These are phyloP conservation scores for Epirrhoe tristata DNA, from an alignment of 2,888 invertebrate species.

Conservation along the genomic window DNA sequence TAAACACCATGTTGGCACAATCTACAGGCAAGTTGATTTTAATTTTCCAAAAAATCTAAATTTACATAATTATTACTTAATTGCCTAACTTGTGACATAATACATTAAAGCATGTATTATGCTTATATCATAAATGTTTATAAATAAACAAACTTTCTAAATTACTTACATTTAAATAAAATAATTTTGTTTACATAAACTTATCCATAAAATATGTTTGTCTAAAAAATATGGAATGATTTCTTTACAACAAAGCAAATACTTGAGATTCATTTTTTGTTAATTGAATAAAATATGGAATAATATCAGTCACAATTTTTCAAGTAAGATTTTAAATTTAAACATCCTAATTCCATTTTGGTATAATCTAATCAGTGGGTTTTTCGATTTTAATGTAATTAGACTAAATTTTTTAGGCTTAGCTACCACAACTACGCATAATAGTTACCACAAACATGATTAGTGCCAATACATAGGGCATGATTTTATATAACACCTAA, in stretches of 20 bases:
- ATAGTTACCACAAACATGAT: neutral
- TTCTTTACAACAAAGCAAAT: slow-evolving; percentile 12
- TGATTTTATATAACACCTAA: neutral
- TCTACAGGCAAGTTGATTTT: slow-evolving; percentile 1
- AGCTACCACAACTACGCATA: slow-evolving; percentile 15
- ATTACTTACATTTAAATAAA: neutral
- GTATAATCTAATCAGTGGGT: slow-evolving; percentile 33
- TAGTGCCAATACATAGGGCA: neutral
- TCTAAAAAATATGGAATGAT: slow-evolving; percentile 19
- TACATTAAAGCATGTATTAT: too few species aligned
- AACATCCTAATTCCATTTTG: slow-evolving; percentile 3
- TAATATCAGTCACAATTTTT: slow-evolving; percentile 8
- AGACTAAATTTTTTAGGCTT: slow-evolving; percentile 11
- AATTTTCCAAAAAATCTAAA: slow-evolving; percentile 2
- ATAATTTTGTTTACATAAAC: slow-evolving; percentile 11
- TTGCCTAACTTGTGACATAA: slow-evolving; percentile 13
- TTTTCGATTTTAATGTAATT: slow-evolving; percentile 3
- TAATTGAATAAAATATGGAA: neutral
- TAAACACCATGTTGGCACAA: slow-evolving; percentile 9
- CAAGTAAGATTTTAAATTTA: neutral
- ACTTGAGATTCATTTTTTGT: slow-evolving; percentile 20
- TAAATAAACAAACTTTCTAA: slow-evolving; percentile 10
- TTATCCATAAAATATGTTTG: slow-evolving; percentile 7
- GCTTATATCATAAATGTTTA: slow-evolving; percentile 1
- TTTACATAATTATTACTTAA: slow-evolving; percentile 6